Evolutionary conservation across 1,140 invertebrate species (phyloP), one percentile per base, ranked within the genome.

Genomic region (Paracyclopina nana): DNA sequence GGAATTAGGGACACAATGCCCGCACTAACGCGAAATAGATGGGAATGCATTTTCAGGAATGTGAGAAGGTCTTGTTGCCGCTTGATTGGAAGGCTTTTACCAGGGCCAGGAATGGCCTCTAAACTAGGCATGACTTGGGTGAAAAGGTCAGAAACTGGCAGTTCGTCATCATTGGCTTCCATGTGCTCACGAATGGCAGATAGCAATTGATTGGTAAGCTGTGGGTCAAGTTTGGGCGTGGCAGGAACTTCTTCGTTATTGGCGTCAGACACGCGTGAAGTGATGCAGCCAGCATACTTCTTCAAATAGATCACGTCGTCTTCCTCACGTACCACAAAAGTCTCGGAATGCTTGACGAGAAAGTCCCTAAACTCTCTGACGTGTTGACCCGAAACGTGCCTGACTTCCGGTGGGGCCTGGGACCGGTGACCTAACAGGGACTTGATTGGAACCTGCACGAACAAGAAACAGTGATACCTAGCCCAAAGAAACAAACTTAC

Each of bases 311-410:
- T 77, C 61, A 80, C 80, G n/a, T n/a, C n/a, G n/a, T n/a, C n/a
- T 60, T 91, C 86, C 46, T 90, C 86, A 53, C 75, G 72, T 5
- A 92, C 79, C 48, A 79, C 74, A 64, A 94, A 95, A 40, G 78
- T 77, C 51, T 90, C 81, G 0, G 82, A 74, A 64, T 85, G 82
- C 60, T 80, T 79, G 28, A 73, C 58, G 0, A 95, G 69, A 63
- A 95, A 95, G 50, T 92, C 86, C 55, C 77, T 77, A 61, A 95
- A 95, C 65, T 94, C 87, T 62, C 80, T 84, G 55, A 88, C 81
- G 60, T 91, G 84, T 62, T 92, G 84, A 53, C 76, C 76, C 28
- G 87, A 92, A 55, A 95, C 87, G 62, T 94, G 86, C 49, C 90
- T 73, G 51, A 95, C 85, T 71, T 94, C 87, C 6, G 86, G 86